Base-by-base conservation (phyloP, 2,797 vertebrate genomes). In the Hirundo rustica region DNA sequence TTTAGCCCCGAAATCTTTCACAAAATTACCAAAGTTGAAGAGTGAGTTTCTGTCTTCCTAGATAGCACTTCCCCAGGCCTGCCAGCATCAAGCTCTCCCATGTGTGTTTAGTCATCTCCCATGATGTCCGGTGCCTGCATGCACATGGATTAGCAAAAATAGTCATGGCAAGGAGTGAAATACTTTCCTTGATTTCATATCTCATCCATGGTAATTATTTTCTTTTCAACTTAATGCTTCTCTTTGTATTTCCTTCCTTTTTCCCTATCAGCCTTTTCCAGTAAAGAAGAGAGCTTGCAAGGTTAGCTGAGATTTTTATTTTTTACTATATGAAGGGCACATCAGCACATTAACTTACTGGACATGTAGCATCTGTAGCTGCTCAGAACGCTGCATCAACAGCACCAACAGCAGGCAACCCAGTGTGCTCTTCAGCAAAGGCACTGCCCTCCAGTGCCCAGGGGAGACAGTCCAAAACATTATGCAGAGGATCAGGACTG, bases 201-300 rank as follows among this genome's bases (percentile, higher is more conserved):
- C 55, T 82, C 42, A 88, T 85, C 85, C 84, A 83, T 92, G 79
- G 79, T 90, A 97, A 97, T 97, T 93, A 95, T 96, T 97, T 93
- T 94, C 80, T 88, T 89, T 96, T 96, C 53, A 92, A 81, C 54
- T 47, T n/a, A 53, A 51, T 85, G 53, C 62, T 90, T 53, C 85
- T 94, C 67, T 90, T 65, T 61, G 13, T 53, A 51, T 72, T 51
- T 81, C 77, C 72, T 92, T 92, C 51, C 61, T 76, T 91, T 91
- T 86, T 76, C 61, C 45, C 25, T 65, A 45, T 36, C 57, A 71
- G 81, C 34, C 32, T 90, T 73, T 79, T 57, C 53, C 54, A 62
- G 26, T 38, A 50, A 89, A 96, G 67, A 93, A 71, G 25, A 2
- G 34, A 86, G 32, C 66, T 95, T 88, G 85, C 42, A 50, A 84